A percentile compares a stretch with the other conserved stretches of the same genome.
Evolutionary conservation across 2,797 vertebrate genomes (phyloP).

Genomic region (Channa striata): DNA sequence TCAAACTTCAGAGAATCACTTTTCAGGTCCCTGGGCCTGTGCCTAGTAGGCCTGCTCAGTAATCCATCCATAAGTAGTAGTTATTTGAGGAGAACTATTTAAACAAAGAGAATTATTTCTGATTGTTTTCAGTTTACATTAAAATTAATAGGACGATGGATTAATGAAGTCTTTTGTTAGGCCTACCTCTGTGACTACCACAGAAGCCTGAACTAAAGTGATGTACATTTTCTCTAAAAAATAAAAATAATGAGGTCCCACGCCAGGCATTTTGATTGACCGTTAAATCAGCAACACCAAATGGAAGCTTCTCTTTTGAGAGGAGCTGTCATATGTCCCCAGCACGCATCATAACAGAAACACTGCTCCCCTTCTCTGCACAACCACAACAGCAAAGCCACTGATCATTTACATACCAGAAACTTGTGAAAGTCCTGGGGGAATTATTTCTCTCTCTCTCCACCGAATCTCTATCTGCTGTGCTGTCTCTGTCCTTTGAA

Average conservation of each 20-base stretch:
- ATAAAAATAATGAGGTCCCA: constrained; percentile 35
- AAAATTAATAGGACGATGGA: not conserved
- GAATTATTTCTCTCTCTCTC: constrained; percentile 24
- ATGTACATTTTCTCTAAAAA: not conserved
- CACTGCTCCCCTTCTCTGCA: constrained; percentile 24
- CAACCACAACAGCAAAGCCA: constrained; percentile 46
- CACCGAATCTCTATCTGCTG: not conserved
- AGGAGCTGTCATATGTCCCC: constrained; percentile 57
- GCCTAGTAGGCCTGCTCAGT: too few species aligned
- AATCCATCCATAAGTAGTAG: too few species aligned
- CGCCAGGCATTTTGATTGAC: constrained; percentile 33
- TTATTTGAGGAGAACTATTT: too few species aligned
- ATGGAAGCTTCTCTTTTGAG: constrained; percentile 37
- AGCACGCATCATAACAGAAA: constrained; percentile 51
- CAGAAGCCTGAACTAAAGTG: not conserved
- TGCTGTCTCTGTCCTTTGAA: constrained; percentile 29
- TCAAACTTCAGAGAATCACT: too few species aligned
- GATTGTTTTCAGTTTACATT: not conserved
- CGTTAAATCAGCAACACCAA: constrained; percentile 23
- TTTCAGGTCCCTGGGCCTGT: too few species aligned
- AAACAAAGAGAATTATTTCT: not conserved
- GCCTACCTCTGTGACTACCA: not conserved
- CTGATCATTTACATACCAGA: constrained; percentile 75
- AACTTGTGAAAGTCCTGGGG: constrained; percentile 73
- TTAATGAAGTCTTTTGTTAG: not conserved